These are phyloP conservation scores for Trachemys scripta DNA, from an alignment of 2,113 vertebrate genomes.

Conservation along the genomic window DNA sequence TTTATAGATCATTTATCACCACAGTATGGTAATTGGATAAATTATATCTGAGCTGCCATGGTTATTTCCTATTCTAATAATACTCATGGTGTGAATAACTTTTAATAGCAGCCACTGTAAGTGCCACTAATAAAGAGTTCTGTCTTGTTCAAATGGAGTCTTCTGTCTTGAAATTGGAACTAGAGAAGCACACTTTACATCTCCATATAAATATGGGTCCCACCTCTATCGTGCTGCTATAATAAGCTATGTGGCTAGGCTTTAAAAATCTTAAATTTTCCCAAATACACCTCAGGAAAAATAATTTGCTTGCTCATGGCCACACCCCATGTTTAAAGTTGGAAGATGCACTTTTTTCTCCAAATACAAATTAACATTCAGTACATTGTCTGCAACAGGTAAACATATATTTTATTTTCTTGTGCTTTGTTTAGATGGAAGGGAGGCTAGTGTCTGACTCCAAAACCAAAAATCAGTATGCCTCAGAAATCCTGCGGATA, in stretches of 20 bases:
- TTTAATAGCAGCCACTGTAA: background rate
- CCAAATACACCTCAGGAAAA: background rate
- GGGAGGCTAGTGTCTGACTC: background rate
- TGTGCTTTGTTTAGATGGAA: background rate
- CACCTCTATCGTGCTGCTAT: background rate
- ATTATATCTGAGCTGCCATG: background rate
- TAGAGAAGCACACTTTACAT: background rate
- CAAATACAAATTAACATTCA: background rate
- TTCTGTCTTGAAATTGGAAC: background rate
- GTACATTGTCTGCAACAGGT: background rate
- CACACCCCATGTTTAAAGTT: background rate
- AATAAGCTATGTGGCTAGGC: background rate
- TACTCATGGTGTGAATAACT: background rate
- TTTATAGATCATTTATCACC: background rate
- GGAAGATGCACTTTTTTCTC: background rate
- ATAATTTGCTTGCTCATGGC: background rate
- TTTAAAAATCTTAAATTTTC: background rate
- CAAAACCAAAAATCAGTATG: background rate
- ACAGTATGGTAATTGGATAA: background rate
- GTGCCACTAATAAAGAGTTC: background rate
- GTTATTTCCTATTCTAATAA: background rate
- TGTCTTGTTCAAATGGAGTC: background rate
- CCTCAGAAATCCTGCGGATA: background rate
- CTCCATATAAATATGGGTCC: background rate
- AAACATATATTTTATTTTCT: background rate